phyloP scores from a whole-genome alignment of 2,888 invertebrate species.

The Erpobdella octoculata region DNA sequence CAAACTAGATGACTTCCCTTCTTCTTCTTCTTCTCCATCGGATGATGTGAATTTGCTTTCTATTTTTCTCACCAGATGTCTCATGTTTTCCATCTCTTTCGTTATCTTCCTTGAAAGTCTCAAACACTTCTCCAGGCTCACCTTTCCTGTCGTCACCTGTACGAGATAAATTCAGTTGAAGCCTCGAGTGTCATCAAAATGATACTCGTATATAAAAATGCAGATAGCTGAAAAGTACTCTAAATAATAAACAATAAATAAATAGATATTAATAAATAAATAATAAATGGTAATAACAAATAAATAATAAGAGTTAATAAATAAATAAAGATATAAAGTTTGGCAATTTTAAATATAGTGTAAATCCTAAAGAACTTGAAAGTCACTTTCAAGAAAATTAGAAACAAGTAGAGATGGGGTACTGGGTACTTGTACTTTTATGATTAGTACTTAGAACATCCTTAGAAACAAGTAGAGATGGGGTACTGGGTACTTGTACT shows the following conservation, averaged over 20 bases:
- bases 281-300: too few species aligned
- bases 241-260: background rate
- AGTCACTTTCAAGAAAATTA: too few species aligned
- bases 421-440: background rate
- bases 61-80: background rate
- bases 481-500: background rate
- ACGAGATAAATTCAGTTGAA: background rate
- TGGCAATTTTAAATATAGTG: too few species aligned
- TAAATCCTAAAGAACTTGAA: too few species aligned
- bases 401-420: too few species aligned
- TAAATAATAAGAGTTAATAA: too few species aligned
- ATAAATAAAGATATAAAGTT: too few species aligned
- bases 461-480: background rate
- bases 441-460: too few species aligned
- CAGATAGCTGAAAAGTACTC: too few species aligned
- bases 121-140: conserved; percentile 14
- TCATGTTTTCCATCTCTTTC: conserved; percentile 10
- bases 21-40: background rate
- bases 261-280: background rate
- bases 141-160: conserved; percentile 17
- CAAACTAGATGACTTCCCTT: background rate
- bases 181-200: too few species aligned
- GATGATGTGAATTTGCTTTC: background rate
- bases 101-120: conserved; percentile 3
- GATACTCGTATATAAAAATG: too few species aligned